Evolutionary conservation across 37 sponge, comb jelly and placozoan genomes (phyloP), one percentile per base, ranked within the genome.

Genomic region (Ianthella basta): DNA sequence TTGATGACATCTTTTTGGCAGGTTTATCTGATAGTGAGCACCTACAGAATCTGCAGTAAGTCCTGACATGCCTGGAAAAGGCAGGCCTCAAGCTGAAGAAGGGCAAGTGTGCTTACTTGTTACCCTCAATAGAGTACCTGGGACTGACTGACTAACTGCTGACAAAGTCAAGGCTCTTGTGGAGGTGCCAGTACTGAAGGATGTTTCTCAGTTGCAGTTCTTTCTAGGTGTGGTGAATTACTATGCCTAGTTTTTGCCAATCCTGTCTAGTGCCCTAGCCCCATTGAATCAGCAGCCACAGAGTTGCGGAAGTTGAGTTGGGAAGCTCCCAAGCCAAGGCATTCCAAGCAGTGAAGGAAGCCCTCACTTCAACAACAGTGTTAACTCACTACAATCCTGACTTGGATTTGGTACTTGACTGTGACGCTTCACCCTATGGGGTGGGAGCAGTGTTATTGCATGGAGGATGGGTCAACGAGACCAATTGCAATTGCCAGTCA

Each of bases 371-470:
- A 23, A 55, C 29, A n/a, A 24, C 38, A 8, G 72, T 82, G 21
- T 37, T 90, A 30, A 67, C 38, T 14, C 86, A 86, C 37, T 91
- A 67, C 34, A 67, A 91, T 61, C 77, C 57, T 8, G 20, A 34
- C 12, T 21, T 37, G 55, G 66, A 57, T 33, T 33, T 90, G 19
- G 56, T 66, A 20, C 24, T 86, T 25, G 83, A 37, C 32, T 86
- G 86, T 59, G 87, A 88, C 68, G 80, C 80, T 8, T 80, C 82
- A 72, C 83, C 80, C 50, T 66, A 69, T 72, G 89, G 85, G 12
- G 23, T 89, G 0, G 89, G 89, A 23, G 89, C 84, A 40, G 89
- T 89, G n/a, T 30, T 89, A 27, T 89, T 85, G 6, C 89, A 89
- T 38, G 35, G 66, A 55, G 3, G 68, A 86, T 77, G 87, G 91